Conservation (phyloP, 2,113 vertebrate genomes). For the Alosa alosa region DNA sequence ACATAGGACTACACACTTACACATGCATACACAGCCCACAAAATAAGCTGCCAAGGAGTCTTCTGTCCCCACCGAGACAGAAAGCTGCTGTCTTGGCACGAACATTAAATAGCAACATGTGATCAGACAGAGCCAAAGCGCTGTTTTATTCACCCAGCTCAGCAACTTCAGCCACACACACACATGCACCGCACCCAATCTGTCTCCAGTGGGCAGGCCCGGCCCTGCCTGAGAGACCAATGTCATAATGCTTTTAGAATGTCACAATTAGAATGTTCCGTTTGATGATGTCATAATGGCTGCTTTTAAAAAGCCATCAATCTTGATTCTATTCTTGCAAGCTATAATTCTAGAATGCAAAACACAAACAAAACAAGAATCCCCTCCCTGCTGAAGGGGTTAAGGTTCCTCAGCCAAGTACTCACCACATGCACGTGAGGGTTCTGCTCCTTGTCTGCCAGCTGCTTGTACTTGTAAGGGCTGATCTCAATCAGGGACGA, state of each 20-base stretch:
- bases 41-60: background rate
- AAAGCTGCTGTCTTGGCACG: background rate
- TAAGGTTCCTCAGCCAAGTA: slow-evolving; percentile 44
- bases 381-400: background rate
- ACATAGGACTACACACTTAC: background rate
- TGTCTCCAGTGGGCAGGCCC: background rate
- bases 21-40: background rate
- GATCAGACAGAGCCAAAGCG: background rate
- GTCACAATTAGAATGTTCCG: background rate
- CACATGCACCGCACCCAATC: background rate
- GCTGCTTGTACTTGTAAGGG: slow-evolving; percentile 92
- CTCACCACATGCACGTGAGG: slow-evolving; percentile 93
- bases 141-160: background rate
- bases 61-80: background rate
- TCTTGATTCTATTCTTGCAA: background rate
- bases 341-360: background rate
- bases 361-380: background rate
- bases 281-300: background rate
- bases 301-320: background rate
- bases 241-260: background rate
- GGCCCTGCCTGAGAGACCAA: background rate
- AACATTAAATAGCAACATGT: background rate
- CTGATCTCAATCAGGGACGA: slow-evolving; percentile 97
- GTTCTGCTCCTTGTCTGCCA: slow-evolving; percentile 75
- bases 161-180: background rate